Conservation (phyloP, 2,797 vertebrate genomes). For the Neomorphus geoffroyi region DNA sequence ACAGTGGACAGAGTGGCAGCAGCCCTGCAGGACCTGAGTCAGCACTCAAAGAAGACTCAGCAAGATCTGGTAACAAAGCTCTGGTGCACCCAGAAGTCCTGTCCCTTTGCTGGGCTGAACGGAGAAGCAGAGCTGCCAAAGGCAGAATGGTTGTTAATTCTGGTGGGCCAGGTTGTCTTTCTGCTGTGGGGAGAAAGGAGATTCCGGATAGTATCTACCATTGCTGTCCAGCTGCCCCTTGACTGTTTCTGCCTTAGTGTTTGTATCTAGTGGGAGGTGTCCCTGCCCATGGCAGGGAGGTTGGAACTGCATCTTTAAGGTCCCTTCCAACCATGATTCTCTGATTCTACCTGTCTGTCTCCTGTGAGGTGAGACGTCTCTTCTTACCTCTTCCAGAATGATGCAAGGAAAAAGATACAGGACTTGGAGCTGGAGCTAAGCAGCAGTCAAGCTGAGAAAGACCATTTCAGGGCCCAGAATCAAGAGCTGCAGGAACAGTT, state of each 20-base stretch:
- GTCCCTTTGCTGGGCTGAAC: neutral
- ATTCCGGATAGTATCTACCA: neutral
- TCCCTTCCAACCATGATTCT: too few relatives aligned
- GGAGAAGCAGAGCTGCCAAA: neutral
- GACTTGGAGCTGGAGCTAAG: slow-evolving; percentile 60
- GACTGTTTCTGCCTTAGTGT: neutral
- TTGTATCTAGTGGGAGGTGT: neutral
- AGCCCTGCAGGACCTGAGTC: slow-evolving; percentile 60
- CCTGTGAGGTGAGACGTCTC: neutral
- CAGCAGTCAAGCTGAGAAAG: slow-evolving; percentile 44
- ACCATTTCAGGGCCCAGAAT: neutral
- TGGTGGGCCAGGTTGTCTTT: neutral
- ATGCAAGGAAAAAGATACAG: slow-evolving; percentile 51
- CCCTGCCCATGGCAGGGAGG: too few relatives aligned
- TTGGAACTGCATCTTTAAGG: too few relatives aligned
- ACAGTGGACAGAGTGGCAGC: slow-evolving; percentile 63
- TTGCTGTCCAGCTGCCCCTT: neutral
- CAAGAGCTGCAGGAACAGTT: slow-evolving; percentile 64
- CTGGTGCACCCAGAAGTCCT: neutral
- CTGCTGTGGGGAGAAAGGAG: neutral
- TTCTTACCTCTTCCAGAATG: slow-evolving; percentile 55
- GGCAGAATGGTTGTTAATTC: neutral
- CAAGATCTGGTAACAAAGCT: slow-evolving; percentile 65
- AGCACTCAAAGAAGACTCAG: slow-evolving; percentile 64
- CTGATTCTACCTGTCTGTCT: neutral